Conservation (phyloP, 1,140 invertebrate species). For the Zaprionus kolodkinae region DNA sequence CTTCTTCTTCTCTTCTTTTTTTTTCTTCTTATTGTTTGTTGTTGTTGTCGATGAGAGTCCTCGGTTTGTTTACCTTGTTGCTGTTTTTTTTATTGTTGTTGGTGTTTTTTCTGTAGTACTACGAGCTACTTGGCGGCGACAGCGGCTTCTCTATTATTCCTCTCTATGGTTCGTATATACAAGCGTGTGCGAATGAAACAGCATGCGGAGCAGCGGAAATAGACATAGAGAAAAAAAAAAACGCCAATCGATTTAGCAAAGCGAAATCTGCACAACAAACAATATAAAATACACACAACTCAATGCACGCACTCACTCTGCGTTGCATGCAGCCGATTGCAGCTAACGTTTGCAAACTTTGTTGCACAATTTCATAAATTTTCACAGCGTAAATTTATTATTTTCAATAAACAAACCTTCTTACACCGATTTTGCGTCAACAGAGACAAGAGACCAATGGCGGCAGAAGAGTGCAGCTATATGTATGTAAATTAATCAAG, state of each 20-base stretch:
- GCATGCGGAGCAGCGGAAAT: slow-evolving; percentile 50
- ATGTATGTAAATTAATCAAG: slow-evolving; percentile 18
- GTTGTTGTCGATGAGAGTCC: slow-evolving; percentile 7
- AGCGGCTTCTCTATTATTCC: slow-evolving; percentile 21
- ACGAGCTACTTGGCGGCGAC: slow-evolving; percentile 21
- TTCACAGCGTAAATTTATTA: slow-evolving; percentile 26
- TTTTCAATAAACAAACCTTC: slow-evolving; percentile 50
- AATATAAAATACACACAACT: slow-evolving; percentile 22
- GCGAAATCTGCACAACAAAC: slow-evolving; percentile 44
- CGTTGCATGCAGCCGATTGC: slow-evolving; percentile 28
- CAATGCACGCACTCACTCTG: slow-evolving; percentile 54
- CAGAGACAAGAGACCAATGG: slow-evolving; percentile 63
- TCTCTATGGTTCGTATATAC: slow-evolving; percentile 33
- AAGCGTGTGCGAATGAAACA: slow-evolving; percentile 42
- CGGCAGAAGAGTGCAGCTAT: slow-evolving; percentile 59
- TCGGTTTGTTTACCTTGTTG: slow-evolving; percentile 65
- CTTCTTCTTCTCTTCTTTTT: slow-evolving; percentile 6
- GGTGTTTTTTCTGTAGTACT: slow-evolving; percentile 25
- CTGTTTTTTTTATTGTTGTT: slow-evolving; percentile 15
- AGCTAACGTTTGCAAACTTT: slow-evolving; percentile 25
- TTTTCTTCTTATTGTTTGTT: neutral
- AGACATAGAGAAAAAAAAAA: slow-evolving; percentile 81
- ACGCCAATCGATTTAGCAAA: slow-evolving; percentile 73
- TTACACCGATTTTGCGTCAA: slow-evolving; percentile 57
- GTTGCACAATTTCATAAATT: slow-evolving; percentile 18